A percentile compares a stretch with the other conserved stretches of the same genome.
Conservation (phyloP, 2,797 vertebrate genomes). For the Anomalospiza imberbis region DNA sequence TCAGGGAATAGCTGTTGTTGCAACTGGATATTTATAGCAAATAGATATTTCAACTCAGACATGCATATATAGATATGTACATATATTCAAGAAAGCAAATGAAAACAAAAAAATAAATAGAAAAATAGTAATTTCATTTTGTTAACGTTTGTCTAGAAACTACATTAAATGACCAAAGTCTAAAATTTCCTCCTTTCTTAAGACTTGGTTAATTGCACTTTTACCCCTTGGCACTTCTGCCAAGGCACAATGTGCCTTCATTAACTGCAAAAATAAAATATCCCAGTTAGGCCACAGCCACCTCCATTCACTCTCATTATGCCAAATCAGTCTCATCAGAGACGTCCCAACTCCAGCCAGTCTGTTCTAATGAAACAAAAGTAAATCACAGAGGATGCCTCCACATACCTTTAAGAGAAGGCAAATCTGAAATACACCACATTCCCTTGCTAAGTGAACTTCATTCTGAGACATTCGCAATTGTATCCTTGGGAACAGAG, state of each 20-base stretch:
- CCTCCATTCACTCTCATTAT: neutral
- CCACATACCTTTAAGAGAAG: neutral
- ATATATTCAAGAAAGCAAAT: neutral
- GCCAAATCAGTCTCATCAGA: slow-evolving; percentile 8
- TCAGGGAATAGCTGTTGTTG: neutral
- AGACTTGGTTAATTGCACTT: neutral
- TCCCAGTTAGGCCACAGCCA: neutral
- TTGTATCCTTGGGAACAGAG: neutral
- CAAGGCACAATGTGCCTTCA: neutral
- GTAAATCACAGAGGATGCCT: neutral
- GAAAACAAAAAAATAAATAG: neutral
- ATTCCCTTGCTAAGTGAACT: neutral
- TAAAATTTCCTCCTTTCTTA: neutral
- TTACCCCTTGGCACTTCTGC: neutral
- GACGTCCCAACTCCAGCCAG: neutral
- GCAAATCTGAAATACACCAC: neutral
- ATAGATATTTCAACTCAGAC: too few relatives aligned
- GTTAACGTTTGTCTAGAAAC: neutral
- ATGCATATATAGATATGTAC: fast-evolving
- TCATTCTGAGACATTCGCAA: neutral
- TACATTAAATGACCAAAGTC: neutral
- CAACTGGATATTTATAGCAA: neutral
- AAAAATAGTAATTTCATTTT: neutral
- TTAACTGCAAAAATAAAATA: neutral
- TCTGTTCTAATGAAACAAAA: neutral